Evolutionary conservation across 2,888 invertebrate genomes (phyloP).

Genomic region (Allygus modestus): DNA sequence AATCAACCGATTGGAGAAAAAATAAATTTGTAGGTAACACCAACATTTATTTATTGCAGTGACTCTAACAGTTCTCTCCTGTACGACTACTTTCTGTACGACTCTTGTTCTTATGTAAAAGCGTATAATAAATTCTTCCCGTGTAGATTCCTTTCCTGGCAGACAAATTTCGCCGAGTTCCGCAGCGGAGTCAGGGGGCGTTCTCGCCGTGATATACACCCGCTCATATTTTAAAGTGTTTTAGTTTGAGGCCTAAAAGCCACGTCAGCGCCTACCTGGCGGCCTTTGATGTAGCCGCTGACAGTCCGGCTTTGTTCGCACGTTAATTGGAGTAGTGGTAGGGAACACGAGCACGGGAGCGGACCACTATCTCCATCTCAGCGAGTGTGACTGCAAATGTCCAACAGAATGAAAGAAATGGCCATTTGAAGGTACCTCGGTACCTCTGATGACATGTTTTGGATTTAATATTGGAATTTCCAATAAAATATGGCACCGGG

Average conservation of each 20-base stretch:
- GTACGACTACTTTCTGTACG: too few species aligned
- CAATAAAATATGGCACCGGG: too few species aligned
- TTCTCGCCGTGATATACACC: constrained; percentile 46
- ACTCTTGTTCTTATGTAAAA: background rate
- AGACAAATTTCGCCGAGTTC: constrained; percentile 42
- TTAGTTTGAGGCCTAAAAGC: constrained; percentile 56
- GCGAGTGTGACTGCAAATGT: background rate
- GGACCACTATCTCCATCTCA: background rate
- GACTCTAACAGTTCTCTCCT: too few species aligned
- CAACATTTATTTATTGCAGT: too few species aligned
- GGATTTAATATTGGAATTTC: too few species aligned
- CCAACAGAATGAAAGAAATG: too few species aligned
- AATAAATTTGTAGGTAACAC: too few species aligned
- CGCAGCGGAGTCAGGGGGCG: constrained; percentile 7
- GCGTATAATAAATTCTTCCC: background rate
- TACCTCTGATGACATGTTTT: too few species aligned
- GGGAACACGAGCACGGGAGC: constrained; percentile 2
- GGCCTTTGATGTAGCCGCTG: constrained; percentile 51
- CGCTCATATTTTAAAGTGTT: constrained; percentile 58
- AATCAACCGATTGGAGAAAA: too few species aligned
- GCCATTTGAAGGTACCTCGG: too few species aligned
- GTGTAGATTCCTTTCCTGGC: background rate
- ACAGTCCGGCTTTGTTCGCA: constrained; percentile 37
- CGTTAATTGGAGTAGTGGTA: constrained; percentile 45
- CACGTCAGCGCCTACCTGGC: constrained; percentile 57